Evolutionary conservation across 2,888 invertebrate species (phyloP), one percentile per base, ranked within the genome.

Genomic region (Polyploca ridens): DNA sequence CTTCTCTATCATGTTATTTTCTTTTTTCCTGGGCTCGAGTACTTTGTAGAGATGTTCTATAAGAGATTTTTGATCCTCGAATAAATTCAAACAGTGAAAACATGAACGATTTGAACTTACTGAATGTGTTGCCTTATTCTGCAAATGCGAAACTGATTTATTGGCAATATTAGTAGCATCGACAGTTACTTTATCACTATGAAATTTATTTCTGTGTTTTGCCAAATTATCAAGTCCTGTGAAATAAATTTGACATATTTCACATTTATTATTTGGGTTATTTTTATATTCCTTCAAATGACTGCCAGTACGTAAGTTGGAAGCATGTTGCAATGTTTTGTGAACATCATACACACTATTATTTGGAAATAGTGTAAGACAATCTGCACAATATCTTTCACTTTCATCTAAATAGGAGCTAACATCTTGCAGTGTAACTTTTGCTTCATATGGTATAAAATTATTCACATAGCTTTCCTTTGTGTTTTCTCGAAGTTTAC

Each of bases 1-100:
- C 69, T 63, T 38, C 33, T 44, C 27, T 58, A 62, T 58, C 44
- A 61, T 38, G 16, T 58, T 65, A 38, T 58, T 59, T 16, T n/a
- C 46, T 33, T 33, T 70, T 71, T 66, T 76, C 63, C 76, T 77
- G 58, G 78, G 74, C 64, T 86, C 76, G 33, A 91, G 73, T 64
- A 89, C 72, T 63, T 79, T 75, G 71, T 91, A 91, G 46, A 91
- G 79, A 67, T 91, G 91, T 63, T 91, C 87, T 74, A 91, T 89
- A 33, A 91, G 75, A 57, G 71, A 70, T 70, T 81, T 79, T 63
- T 82, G 79, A 54, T 77, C 81, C 62, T 75, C 59, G 82, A 91
- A 91, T 59, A 65, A 19, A 68, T 77, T 70, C 27, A 83, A 75
- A 68, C 91, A 91, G 71, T 91, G 91, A 71, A 84, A 84, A 77